These are phyloP conservation scores for Lepidostoma basale DNA, from an alignment of 1,140 invertebrate genomes.

Conservation along the genomic window DNA sequence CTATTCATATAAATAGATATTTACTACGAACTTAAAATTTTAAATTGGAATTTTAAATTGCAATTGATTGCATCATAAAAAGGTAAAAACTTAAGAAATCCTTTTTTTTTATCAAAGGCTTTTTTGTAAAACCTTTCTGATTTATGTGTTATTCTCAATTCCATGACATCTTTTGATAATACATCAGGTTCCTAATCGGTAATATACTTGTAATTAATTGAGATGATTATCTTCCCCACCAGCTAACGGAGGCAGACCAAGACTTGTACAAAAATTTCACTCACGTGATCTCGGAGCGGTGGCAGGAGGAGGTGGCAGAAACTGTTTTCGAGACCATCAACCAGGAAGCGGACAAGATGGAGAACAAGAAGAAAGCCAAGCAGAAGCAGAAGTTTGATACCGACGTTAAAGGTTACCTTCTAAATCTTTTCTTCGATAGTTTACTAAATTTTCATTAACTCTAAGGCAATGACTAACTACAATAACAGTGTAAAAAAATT, in stretches of 20 bases:
- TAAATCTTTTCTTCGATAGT: no score
- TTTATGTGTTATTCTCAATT: neutral
- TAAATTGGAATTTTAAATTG: no score
- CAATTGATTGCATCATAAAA: neutral
- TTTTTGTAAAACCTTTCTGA: no score
- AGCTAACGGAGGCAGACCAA: constrained; percentile 95
- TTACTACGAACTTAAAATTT: no score
- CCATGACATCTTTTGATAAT: neutral
- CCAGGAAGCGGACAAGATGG: constrained; percentile 94
- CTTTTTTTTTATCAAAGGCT: no score
- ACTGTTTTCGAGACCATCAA: constrained; percentile 99
- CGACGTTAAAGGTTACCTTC: constrained; percentile 86
- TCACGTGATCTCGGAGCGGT: constrained; percentile 96
- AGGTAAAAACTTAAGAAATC: neutral
- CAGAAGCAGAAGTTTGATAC: constrained; percentile 94
- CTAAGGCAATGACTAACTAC: no score
- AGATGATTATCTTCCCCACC: no score
- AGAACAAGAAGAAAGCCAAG: constrained; percentile 93
- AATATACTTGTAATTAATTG: constrained; percentile 41
- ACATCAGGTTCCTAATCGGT: neutral
- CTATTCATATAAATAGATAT: no score
- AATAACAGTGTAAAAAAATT: no score
- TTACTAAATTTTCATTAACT: no score
- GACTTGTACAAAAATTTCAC: constrained; percentile 99
- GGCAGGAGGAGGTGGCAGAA: constrained; percentile 98